These are phyloP conservation scores for Spilogale gracilis DNA, from an alignment of 2,113 vertebrate genomes.

Conservation along the genomic window DNA sequence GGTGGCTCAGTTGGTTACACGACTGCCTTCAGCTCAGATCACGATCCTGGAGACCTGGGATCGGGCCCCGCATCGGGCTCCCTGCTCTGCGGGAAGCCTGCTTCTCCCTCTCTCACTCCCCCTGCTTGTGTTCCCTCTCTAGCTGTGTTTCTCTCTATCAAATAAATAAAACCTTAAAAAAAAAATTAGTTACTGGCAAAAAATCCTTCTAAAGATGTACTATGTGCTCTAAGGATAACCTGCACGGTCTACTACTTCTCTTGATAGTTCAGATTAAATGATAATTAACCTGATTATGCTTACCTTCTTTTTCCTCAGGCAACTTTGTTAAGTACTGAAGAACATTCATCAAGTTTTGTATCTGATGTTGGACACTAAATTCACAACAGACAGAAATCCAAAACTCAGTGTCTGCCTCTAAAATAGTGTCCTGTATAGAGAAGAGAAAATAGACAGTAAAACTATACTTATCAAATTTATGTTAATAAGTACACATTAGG, in stretches of 20 bases:
- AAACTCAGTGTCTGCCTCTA: constrained; percentile 95
- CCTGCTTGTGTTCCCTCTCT: too few relatives aligned
- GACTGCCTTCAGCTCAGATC: too few relatives aligned
- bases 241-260: not conserved
- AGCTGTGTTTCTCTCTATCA: too few relatives aligned
- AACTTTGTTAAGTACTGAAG: constrained; percentile 93
- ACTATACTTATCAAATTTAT: not conserved
- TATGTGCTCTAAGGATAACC: not conserved
- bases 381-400: constrained; percentile 95
- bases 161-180: not conserved
- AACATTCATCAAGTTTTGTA: constrained; percentile 91
- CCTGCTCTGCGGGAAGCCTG: too few relatives aligned
- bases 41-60: too few relatives aligned
- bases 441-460: not conserved
- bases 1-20: too few relatives aligned
- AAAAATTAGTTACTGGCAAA: not conserved
- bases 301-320: constrained; percentile 95
- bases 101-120: too few relatives aligned
- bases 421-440: constrained; percentile 89
- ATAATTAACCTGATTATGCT: not conserved
- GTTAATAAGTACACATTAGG: not conserved
- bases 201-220: not conserved
- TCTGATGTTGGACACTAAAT: constrained; percentile 91
- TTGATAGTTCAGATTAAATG: not conserved
- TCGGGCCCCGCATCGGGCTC: too few relatives aligned